Evolutionary conservation across 2,888 invertebrate species (phyloP).

Genomic region (Acheta domesticus): DNA sequence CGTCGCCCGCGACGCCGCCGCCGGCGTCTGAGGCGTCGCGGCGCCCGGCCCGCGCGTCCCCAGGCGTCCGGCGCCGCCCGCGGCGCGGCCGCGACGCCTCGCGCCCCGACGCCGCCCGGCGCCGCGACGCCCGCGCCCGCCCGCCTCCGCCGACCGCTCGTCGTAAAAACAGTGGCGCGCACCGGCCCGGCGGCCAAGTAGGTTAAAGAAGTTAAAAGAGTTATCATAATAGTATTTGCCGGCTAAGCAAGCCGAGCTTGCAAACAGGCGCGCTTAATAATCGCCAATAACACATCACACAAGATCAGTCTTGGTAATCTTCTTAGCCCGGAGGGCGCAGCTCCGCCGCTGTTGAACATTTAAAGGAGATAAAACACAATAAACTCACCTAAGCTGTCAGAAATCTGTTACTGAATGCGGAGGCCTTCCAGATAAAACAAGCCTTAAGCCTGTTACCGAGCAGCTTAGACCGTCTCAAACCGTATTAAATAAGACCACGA

Average conservation of each 20-base stretch:
- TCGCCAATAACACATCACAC: constrained; percentile 38
- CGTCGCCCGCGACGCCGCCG: neutral
- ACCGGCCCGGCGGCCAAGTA: constrained; percentile 22
- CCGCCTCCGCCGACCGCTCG: neutral
- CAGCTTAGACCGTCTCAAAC: constrained; percentile 45
- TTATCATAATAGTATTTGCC: constrained; percentile 36
- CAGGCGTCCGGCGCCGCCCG: neutral
- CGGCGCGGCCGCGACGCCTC: neutral
- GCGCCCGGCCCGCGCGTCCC: neutral
- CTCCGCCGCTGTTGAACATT: constrained; percentile 38
- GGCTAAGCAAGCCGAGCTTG: constrained; percentile 33
- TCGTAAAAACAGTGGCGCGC: neutral
- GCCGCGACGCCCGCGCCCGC: neutral
- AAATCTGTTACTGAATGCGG: constrained; percentile 45
- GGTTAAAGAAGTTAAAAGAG: constrained; percentile 36
- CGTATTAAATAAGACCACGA: constrained; percentile 46
- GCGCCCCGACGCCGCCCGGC: neutral
- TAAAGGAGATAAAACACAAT: constrained; percentile 45
- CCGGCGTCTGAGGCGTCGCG: neutral
- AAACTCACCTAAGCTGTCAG: constrained; percentile 46
- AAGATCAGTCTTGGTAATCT: constrained; percentile 38
- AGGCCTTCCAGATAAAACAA: constrained; percentile 44
- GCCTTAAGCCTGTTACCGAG: constrained; percentile 46
- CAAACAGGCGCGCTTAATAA: constrained; percentile 32
- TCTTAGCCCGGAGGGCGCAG: constrained; percentile 37